phyloP scores from a whole-genome alignment of 2,113 vertebrate species.

The Hippopotamus amphibius region DNA sequence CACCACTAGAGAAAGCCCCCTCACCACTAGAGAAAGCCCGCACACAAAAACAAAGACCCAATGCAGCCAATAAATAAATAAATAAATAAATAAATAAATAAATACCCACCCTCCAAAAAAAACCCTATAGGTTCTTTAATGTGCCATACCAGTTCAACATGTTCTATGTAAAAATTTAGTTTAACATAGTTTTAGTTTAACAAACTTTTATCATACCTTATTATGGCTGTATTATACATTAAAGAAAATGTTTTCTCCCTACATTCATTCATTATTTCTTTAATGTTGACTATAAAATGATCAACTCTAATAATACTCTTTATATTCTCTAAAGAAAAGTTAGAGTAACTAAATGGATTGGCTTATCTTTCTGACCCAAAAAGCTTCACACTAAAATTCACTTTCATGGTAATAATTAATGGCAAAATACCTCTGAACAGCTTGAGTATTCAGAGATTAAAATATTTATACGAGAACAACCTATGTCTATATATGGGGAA shows the following conservation, averaged over 20 bases:
- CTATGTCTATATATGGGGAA: neutral
- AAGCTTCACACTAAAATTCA: neutral
- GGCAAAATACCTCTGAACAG: neutral
- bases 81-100: too few relatives aligned
- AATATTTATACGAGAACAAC: neutral
- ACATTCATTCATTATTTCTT: neutral
- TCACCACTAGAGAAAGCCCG: too few relatives aligned
- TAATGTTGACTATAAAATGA: neutral
- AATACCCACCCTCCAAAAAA: too few relatives aligned
- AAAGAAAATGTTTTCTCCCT: neutral
- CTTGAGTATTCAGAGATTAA: constrained; percentile 25
- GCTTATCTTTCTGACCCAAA: neutral
- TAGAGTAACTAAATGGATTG: neutral
- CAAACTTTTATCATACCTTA: neutral
- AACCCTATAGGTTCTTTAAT: neutral
- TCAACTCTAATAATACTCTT: neutral
- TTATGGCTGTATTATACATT: neutral
- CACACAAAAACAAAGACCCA: too few relatives aligned
- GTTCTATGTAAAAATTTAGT: neutral
- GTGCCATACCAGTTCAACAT: neutral
- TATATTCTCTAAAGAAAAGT: neutral
- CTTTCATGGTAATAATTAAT: neutral
- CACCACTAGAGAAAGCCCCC: too few relatives aligned
- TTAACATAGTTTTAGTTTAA: constrained; percentile 22
- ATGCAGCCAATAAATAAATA: too few relatives aligned